Base-by-base conservation (phyloP, 2,888 invertebrate genomes). In the Eretmocerus hayati region DNA sequence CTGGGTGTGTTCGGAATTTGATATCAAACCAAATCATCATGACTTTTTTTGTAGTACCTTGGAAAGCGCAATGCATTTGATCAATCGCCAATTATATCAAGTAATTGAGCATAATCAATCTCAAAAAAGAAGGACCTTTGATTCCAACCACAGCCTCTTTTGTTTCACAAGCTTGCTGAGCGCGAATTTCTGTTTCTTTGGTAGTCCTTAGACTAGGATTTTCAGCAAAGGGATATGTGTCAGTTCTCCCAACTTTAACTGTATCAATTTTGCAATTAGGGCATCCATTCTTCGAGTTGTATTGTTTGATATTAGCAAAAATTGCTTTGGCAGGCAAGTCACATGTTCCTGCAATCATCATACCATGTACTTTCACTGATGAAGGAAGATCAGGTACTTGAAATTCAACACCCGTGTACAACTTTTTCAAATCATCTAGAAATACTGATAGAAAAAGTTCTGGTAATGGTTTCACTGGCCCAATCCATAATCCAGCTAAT, bases 201-300 rank as follows among this genome's bases (percentile, higher is more conserved):
- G 47, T 41, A 1, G 47, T 41, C 31, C 47, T 33, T n/a, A n/a
- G n/a, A n/a, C n/a, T n/a, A n/a, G n/a, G n/a, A n/a, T n/a, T n/a
- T n/a, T n/a, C n/a, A n/a, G n/a, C n/a, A 47, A n/a, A 47, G 5
- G 42, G 37, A 37, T 42, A 48, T 9, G 32, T 42, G 30, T 41
- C 36, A 3, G 42, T 38, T 20, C 30, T 26, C 4, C 31, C 20
- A 5, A 19, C 13, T 11, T 22, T 6, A 3, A 13, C 9, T 23
- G 19, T 42, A 18, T 32, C 11, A 9, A 41, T 30, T 35, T 47
- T 35, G 15, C 47, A 47, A 15, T 23, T 35, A 2, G 32, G 40
- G 23, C 46, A 46, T 2, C 45, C 26, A 32, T 16, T 39, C 5
- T 18, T 26, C 11, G 6, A 11, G 11, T 26, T 26, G 11, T 26